phyloP scores from a whole-genome alignment of 2,888 invertebrate species.

The Apomyelois bistriatella region DNA sequence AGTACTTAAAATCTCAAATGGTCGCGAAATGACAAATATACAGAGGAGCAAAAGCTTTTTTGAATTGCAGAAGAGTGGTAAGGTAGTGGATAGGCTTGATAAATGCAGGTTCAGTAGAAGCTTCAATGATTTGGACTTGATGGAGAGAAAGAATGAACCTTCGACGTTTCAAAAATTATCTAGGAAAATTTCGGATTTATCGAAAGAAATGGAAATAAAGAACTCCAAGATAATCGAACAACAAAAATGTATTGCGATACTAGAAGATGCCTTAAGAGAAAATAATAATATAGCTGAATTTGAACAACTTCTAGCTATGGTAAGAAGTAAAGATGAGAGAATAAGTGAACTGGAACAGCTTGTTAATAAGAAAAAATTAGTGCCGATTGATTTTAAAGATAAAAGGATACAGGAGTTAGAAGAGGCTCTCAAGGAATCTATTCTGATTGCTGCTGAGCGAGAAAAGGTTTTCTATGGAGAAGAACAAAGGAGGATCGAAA shows the following conservation, averaged over 20 bases:
- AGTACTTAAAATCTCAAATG: conserved; percentile 67
- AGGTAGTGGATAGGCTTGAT: conserved; percentile 79
- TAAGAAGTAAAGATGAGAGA: conserved; percentile 82
- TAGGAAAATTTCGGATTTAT: conserved; percentile 62
- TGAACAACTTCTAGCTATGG: conserved; percentile 77
- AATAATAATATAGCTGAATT: conserved; percentile 80
- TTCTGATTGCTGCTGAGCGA: conserved; percentile 84
- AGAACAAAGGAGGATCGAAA: conserved; percentile 81
- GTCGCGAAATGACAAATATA: conserved; percentile 52
- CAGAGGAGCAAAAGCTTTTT: conserved; percentile 70
- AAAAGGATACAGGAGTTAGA: conserved; percentile 86
- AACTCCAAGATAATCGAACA: conserved; percentile 78
- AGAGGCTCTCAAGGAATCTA: conserved; percentile 90
- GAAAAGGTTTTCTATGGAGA: conserved; percentile 83
- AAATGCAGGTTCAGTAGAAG: conserved; percentile 72
- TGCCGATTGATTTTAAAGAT: conserved; percentile 59
- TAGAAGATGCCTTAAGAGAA: conserved; percentile 77
- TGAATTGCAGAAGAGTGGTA: conserved; percentile 78
- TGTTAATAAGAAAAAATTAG: conserved; percentile 69
- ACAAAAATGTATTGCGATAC: conserved; percentile 73
- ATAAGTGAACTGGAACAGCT: conserved; percentile 89
- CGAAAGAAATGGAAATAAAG: conserved; percentile 70
- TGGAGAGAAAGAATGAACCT: conserved; percentile 39
- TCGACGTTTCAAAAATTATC: conserved; percentile 55
- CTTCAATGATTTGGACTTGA: conserved; percentile 57